A percentile compares a stretch with the other conserved stretches of the same genome.
These are phyloP conservation scores for Pseudolaguvia tuberculata DNA, from an alignment of 2,113 vertebrate species.

Conservation along the genomic window DNA sequence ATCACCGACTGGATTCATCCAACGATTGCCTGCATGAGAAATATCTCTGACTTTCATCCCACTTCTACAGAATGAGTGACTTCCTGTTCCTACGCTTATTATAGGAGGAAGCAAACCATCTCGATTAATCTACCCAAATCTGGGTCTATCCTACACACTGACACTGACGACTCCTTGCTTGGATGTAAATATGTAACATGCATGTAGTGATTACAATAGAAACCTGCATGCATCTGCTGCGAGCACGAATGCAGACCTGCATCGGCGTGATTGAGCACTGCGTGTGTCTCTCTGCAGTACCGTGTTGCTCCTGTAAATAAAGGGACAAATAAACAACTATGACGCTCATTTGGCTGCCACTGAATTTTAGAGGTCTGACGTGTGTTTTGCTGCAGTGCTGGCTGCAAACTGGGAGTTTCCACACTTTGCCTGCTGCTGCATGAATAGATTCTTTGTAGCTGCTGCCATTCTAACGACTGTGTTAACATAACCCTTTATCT, in stretches of 20 bases:
- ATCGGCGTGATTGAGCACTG: neutral
- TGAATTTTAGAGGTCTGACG: constrained; percentile 42
- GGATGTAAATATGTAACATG: no score
- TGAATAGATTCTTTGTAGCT: constrained; percentile 49
- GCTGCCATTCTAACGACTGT: neutral
- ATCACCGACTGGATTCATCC: neutral
- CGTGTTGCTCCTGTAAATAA: neutral
- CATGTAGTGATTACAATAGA: neutral
- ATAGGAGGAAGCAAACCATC: neutral
- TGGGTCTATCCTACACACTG: neutral
- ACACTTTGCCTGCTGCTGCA: constrained; percentile 24
- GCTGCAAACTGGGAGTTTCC: constrained; percentile 49
- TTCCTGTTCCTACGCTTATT: neutral
- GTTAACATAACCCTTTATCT: constrained; percentile 43
- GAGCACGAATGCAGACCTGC: neutral
- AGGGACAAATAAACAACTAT: neutral
- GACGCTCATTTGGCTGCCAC: constrained; percentile 28
- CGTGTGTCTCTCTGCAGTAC: no score
- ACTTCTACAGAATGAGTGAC: neutral
- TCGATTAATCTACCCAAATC: no score
- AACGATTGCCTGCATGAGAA: neutral
- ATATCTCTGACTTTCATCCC: neutral
- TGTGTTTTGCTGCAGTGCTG: constrained; percentile 45
- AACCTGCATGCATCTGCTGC: neutral
- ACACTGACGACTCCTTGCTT: neutral